Conservation (phyloP, 2,888 invertebrate species). For the Dynastes hyllus region DNA sequence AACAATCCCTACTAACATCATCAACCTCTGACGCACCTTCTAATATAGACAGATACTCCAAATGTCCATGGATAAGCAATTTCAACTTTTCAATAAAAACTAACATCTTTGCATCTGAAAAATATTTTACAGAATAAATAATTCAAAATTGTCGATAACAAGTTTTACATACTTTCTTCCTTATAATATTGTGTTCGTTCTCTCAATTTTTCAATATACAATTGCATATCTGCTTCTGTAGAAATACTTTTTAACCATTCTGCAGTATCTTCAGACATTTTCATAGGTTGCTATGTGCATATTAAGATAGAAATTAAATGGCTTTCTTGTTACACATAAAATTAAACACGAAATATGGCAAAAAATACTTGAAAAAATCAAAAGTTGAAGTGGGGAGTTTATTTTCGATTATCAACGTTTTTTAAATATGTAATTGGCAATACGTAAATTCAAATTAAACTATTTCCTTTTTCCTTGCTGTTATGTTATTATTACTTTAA, state of each 20-base stretch:
- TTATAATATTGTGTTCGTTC: constrained; percentile 40
- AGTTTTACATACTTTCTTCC: constrained; percentile 35
- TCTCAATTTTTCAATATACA: constrained; percentile 27
- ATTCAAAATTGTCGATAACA: neutral
- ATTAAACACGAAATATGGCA: constrained; percentile 18
- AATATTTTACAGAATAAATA: neutral
- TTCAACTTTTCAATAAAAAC: constrained; percentile 57
- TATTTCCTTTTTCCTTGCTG: neutral
- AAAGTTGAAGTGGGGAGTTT: constrained; percentile 12
- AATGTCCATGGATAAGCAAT: constrained; percentile 48
- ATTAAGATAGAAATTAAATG: neutral
- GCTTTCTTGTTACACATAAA: neutral
- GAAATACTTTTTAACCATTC: constrained; percentile 21
- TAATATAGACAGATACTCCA: constrained; percentile 15
- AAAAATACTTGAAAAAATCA: constrained; percentile 18
- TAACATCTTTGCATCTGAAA: constrained; percentile 60
- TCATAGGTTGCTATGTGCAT: neutral
- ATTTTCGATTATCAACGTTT: constrained; percentile 9
- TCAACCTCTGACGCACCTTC: constrained; percentile 52
- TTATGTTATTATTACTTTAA: neutral
- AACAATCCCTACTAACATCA: constrained; percentile 51
- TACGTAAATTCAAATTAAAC: neutral
- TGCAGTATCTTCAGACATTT: constrained; percentile 28
- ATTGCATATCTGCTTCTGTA: constrained; percentile 19
- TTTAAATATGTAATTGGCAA: neutral